Percentiles rank a stretch among this genome's conserved stretches.
These are phyloP conservation scores for Sinhomidia bicolor DNA, from an alignment of 2,888 invertebrate species.

Conservation along the genomic window DNA sequence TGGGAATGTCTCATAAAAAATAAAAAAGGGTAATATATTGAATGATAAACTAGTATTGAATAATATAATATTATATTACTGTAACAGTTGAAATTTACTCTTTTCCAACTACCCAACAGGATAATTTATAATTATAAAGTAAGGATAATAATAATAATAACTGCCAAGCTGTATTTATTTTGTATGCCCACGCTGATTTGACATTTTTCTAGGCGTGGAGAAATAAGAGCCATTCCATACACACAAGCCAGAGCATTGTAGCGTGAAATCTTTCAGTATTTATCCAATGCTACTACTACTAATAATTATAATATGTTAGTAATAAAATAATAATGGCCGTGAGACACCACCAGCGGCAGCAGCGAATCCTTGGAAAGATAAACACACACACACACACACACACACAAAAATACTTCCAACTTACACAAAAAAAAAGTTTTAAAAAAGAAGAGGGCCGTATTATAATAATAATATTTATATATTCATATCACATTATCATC, in stretches of 20 bases:
- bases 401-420: background rate
- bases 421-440: background rate
- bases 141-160: too few relatives aligned
- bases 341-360: background rate
- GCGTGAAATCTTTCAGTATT: background rate
- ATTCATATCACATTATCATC: conserved; percentile 30
- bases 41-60: background rate
- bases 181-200: background rate
- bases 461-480: conserved; percentile 5
- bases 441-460: background rate
- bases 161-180: background rate
- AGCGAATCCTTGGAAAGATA: background rate
- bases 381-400: too few relatives aligned
- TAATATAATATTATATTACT: background rate
- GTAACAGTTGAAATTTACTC: background rate
- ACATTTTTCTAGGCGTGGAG: conserved; percentile 34
- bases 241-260: too few relatives aligned
- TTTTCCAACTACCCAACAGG: background rate
- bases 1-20: background rate
- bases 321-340: background rate
- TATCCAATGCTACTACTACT: background rate
- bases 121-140: too few relatives aligned
- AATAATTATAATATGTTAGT: background rate
- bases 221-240: background rate
- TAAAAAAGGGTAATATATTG: background rate